phyloP scores from a whole-genome alignment of 2,113 vertebrate species.

The Gambusia affinis region DNA sequence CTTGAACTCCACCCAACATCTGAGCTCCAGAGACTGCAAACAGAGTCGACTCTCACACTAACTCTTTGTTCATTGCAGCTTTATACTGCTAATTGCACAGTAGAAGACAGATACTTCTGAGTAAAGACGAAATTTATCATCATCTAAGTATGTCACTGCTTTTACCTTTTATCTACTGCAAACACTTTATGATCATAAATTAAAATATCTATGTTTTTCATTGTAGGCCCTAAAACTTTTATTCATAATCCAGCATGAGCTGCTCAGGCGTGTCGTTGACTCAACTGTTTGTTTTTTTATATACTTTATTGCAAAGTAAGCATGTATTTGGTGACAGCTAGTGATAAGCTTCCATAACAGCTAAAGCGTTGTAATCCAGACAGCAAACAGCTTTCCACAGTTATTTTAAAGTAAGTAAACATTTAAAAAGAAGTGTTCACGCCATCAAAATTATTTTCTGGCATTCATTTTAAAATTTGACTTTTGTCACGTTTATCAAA shows the following conservation, averaged over 20 bases:
- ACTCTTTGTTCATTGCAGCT: neutral
- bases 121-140: neutral
- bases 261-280: neutral
- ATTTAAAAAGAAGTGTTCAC: neutral
- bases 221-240: neutral
- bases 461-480: neutral
- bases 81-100: neutral
- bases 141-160: neutral
- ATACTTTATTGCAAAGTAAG: neutral
- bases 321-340: neutral
- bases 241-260: neutral
- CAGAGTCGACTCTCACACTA: neutral
- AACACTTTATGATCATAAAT: neutral
- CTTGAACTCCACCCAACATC: neutral
- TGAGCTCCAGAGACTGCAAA: neutral
- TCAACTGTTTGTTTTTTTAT: slow-evolving; percentile 22
- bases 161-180: neutral
- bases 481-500: neutral
- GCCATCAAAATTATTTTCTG: neutral
- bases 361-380: neutral
- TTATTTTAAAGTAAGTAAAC: neutral
- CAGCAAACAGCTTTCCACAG: neutral
- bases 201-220: neutral
- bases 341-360: neutral
- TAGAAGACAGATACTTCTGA: neutral